Evolutionary conservation across 1,140 invertebrate genomes (phyloP), one percentile per base, ranked within the genome.

Genomic region (Platorchestia sp.): DNA sequence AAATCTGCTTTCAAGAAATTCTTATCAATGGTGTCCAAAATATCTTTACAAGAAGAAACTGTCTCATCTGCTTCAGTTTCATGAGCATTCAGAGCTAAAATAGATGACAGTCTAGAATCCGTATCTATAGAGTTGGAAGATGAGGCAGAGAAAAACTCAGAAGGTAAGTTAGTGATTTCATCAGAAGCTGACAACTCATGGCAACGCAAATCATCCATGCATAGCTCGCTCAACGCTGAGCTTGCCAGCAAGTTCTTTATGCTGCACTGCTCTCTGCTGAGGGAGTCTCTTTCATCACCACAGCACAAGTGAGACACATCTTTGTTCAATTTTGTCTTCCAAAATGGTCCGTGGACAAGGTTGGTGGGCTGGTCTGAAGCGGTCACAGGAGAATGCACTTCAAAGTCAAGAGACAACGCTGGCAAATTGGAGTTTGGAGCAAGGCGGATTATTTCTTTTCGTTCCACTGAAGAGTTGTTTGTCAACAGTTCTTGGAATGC

Each of bases 401-500:
- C 91, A 93, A 45, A 93, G 40, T 93, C 91, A 45, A 47, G 43
- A 45, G 91, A 42, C 44, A 47, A 36, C 19, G 41, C 45, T 40
- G 91, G 43, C 40, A 44, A 44, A 44, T 93, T 93, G 19, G 43
- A 93, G 45, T 10, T 93, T n/a, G 45, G 91, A 93, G 91, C 27
- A 10, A 45, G 44, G 45, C 91, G 91, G 44, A 93, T 93, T 27
- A 45, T 45, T 6, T 93, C 91, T 47, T 93, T 93, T 36, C 91
- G 6, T 27, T 93, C 91, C 45, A 47, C 47, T 45, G 91, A n/a
- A 93, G 43, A 44, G 36, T 47, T 93, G 45, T 45, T 93, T 6
- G 96, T 91, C 95, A 95, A 95, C 19, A 96, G 95, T 93, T 96
- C 96, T 86, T 96, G 96, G 19, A 95, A 96, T 42, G 95, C 96